phyloP scores from a whole-genome alignment of 37 sponge, comb jelly and placozoan species.

The Chondrilla cf. caribensis region DNA sequence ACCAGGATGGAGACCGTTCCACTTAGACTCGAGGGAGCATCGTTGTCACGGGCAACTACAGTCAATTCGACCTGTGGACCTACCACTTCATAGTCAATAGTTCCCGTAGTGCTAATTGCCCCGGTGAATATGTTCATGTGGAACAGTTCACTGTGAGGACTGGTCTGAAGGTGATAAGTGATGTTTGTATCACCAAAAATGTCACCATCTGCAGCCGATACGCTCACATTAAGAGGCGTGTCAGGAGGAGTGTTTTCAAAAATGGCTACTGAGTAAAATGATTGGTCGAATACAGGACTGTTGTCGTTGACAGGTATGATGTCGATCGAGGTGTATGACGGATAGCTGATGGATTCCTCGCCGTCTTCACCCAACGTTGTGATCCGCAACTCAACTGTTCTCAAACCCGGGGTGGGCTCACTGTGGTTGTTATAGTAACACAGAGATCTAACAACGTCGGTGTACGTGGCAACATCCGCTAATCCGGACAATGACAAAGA shows the following conservation, averaged over 20 bases:
- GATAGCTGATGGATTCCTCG: constrained; percentile 15
- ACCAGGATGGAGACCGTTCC: constrained; percentile 37
- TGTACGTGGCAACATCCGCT: constrained; percentile 5
- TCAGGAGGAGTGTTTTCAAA: constrained; percentile 28
- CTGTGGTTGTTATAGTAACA: constrained; percentile 17
- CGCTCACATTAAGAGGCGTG: constrained; percentile 22
- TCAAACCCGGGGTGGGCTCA: constrained; percentile 33
- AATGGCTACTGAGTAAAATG: constrained; percentile 14
- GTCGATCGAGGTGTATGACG: constrained; percentile 24
- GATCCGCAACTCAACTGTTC: constrained; percentile 20
- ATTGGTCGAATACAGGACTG: constrained; percentile 27
- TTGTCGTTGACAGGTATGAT: constrained; percentile 48
- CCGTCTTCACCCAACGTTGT: constrained; percentile 22
- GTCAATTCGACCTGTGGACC: constrained; percentile 5
- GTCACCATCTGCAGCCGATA: constrained; percentile 17
- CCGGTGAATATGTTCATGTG: constrained; percentile 47
- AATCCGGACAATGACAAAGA: constrained; percentile 11
- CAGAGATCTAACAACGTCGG: constrained; percentile 15
- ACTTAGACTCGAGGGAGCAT: constrained; percentile 18
- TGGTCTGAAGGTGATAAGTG: constrained; percentile 26
- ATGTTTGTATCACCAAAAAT: constrained; percentile 17
- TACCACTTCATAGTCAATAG: constrained; percentile 42
- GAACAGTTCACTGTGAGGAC: constrained; percentile 22
- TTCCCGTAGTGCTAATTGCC: constrained; percentile 14
- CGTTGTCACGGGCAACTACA: constrained; percentile 54